Conservation (phyloP, 2,888 invertebrate genomes). For the Cataglyphis albicans region DNA sequence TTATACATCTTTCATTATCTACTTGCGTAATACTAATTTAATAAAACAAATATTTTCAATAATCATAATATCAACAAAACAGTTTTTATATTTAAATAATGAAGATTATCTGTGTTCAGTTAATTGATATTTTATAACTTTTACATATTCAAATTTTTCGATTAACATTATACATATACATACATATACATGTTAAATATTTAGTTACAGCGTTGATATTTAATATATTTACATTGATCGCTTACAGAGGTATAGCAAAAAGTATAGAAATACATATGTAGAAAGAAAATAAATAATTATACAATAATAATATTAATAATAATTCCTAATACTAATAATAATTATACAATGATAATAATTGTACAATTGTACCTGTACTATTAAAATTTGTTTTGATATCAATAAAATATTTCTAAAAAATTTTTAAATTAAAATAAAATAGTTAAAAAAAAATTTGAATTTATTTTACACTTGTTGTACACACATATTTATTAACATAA, state of each 20-base stretch:
- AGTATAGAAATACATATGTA: background rate
- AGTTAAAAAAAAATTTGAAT: background rate
- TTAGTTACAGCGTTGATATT: too few relatives aligned
- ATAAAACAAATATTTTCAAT: background rate
- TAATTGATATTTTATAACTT: background rate
- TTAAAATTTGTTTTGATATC: background rate
- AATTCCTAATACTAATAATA: too few relatives aligned
- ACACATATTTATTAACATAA: background rate
- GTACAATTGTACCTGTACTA: too few relatives aligned
- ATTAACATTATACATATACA: background rate
- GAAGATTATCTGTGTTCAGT: background rate
- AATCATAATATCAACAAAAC: background rate
- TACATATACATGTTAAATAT: background rate
- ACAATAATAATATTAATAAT: too few relatives aligned
- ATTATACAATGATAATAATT: too few relatives aligned
- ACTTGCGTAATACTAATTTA: background rate
- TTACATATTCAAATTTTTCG: background rate
- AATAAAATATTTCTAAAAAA: constrained; percentile 6
- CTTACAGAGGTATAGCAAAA: too few relatives aligned
- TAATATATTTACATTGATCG: too few relatives aligned
- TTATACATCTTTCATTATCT: constrained; percentile 46
- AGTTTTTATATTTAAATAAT: background rate
- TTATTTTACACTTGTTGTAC: background rate
- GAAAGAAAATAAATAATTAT: background rate
- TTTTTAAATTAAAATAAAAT: background rate